These are phyloP conservation scores for Coreius guichenoti DNA, from an alignment of 2,797 vertebrate genomes.

Conservation along the genomic window DNA sequence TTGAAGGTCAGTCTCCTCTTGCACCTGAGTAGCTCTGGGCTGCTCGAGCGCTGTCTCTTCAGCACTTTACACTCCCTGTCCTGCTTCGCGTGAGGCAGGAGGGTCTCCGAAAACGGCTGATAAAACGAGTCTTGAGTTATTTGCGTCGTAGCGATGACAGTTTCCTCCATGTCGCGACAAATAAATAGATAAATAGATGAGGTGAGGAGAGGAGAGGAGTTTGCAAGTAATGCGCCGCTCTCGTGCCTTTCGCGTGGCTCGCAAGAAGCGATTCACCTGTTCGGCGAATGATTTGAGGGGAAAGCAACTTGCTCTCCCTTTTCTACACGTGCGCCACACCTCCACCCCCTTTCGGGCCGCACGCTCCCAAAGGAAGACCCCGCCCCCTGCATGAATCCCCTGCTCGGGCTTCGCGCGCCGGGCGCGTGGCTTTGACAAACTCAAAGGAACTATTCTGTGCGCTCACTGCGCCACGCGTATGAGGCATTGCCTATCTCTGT, in stretches of 20 bases:
- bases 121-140: conserved; percentile 49
- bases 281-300: conserved; percentile 55
- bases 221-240: conserved; percentile 46
- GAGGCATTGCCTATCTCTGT: conserved; percentile 20
- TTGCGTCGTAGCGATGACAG: conserved; percentile 46
- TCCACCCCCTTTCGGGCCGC: conserved; percentile 51
- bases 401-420: conserved; percentile 67
- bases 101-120: conserved; percentile 47
- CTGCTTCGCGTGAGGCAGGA: conserved; percentile 21
- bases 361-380: conserved; percentile 61
- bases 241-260: conserved; percentile 70
- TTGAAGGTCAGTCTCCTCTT: conserved; percentile 73
- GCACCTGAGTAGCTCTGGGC: conserved; percentile 82
- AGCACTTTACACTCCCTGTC: conserved; percentile 51
- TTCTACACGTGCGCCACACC: conserved; percentile 67
- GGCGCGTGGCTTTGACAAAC: conserved; percentile 74
- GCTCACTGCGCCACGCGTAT: conserved; percentile 53
- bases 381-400: conserved; percentile 58
- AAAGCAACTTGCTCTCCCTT: conserved; percentile 64
- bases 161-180: conserved; percentile 57
- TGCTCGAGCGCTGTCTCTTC: conserved; percentile 66
- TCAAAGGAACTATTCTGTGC: conserved; percentile 58
- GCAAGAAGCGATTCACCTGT: conserved; percentile 57
- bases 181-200: conserved; percentile 29
- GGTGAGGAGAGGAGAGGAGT: not conserved